These are phyloP conservation scores for Sitta europaea DNA, from an alignment of 2,113 vertebrate genomes.

Conservation along the genomic window DNA sequence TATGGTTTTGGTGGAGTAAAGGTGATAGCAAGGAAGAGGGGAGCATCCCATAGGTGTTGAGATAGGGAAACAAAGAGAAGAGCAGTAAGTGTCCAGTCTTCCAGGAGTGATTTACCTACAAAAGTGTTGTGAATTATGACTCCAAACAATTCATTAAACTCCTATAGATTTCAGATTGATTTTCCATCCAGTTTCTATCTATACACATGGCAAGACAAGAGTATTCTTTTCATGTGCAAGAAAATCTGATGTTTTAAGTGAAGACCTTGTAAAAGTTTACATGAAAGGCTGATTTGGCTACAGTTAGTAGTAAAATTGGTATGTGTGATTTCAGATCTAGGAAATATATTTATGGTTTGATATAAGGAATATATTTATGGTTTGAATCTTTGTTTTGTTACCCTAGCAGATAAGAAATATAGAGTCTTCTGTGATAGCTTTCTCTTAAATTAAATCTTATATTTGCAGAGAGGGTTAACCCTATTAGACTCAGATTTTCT, in stretches of 20 bases:
- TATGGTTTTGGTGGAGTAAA: neutral
- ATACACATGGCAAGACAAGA: neutral
- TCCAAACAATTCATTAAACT: neutral
- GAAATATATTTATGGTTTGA: neutral
- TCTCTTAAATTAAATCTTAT: neutral
- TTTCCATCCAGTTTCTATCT: neutral
- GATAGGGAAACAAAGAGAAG: neutral
- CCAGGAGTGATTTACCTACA: neutral
- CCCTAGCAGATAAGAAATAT: neutral
- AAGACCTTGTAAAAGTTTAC: neutral
- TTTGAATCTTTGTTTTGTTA: neutral
- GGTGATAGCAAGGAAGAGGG: neutral
- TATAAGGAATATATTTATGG: neutral
- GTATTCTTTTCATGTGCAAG: neutral
- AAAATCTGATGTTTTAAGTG: neutral
- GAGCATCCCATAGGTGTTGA: neutral
- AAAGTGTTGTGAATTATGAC: neutral
- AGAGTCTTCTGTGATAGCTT: neutral
- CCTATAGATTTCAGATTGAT: neutral
- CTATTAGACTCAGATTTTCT: neutral
- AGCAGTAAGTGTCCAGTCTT: neutral
- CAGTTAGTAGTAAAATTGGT: neutral
- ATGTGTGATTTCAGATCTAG: neutral
- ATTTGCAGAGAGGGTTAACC: neutral
- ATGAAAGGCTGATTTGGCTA: neutral